Conservation (phyloP, 2,797 vertebrate genomes). For the Typhlichthys eigenmanni region DNA sequence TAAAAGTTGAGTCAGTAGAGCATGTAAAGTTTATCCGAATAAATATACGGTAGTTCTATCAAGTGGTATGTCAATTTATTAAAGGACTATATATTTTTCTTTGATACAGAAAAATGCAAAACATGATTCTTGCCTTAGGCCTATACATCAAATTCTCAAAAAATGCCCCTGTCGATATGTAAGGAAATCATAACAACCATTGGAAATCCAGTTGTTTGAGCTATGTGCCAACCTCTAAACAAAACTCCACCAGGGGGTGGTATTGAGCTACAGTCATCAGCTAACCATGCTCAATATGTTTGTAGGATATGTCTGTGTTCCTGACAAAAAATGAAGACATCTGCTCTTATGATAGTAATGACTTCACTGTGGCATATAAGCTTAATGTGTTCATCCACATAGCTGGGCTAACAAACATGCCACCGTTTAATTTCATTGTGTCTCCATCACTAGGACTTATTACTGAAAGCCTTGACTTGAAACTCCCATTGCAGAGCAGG, state of each 20-base stretch:
- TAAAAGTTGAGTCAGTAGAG: no score
- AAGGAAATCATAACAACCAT: slow-evolving; percentile 50
- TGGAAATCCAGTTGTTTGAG: slow-evolving; percentile 59
- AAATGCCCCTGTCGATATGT: slow-evolving; percentile 53
- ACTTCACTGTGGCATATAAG: slow-evolving; percentile 61
- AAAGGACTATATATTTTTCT: no score
- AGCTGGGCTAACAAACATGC: slow-evolving; percentile 47
- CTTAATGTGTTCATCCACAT: slow-evolving; percentile 56
- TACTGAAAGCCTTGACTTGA: slow-evolving; percentile 67
- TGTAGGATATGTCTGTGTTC: slow-evolving; percentile 56
- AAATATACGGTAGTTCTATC: no score
- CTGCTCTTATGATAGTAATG: slow-evolving; percentile 73
- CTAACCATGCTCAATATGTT: slow-evolving; percentile 13
- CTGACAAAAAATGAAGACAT: slow-evolving; percentile 68
- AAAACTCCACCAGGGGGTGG: slow-evolving; percentile 87
- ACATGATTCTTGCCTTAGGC: no score
- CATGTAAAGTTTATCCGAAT: no score
- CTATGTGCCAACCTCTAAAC: slow-evolving; percentile 60
- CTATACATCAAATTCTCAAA: no score
- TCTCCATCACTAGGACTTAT: slow-evolving; percentile 57
- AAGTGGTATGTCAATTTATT: no score
- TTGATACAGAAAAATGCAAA: no score
- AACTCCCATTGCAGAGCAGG: slow-evolving; percentile 76
- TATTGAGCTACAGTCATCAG: slow-evolving; percentile 82
- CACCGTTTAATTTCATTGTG: slow-evolving; percentile 36